Evolutionary conservation across 2,888 invertebrate genomes (phyloP), one percentile per base, ranked within the genome.

Genomic region (Apamea monoglypha): DNA sequence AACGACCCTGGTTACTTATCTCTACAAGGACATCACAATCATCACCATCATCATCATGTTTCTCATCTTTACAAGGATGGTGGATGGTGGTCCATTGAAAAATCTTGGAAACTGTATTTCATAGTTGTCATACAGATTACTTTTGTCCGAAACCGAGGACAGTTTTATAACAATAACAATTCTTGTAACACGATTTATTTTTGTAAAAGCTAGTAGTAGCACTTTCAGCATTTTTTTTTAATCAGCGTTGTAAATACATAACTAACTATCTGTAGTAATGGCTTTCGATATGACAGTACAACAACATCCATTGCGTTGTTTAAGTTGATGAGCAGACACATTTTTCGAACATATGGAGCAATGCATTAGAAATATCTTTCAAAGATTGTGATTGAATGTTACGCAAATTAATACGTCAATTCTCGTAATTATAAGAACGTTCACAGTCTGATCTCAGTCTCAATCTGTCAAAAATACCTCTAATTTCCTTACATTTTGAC

Each of bases 1-100:
- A 44, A 44, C 44, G 44, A 44, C 12, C 44, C 10, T 16, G 47
- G 16, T 47, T 47, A 47, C 16, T 47, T 47, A 47, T 47, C 2
- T 47, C 5, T n/a, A n/a, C n/a, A n/a, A n/a, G n/a, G n/a, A n/a
- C n/a, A n/a, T n/a, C n/a, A n/a, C n/a, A n/a, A n/a, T n/a, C n/a
- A n/a, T n/a, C n/a, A n/a, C n/a, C n/a, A n/a, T n/a, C n/a, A n/a
- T n/a, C n/a, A n/a, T n/a, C n/a, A n/a, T n/a, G n/a, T n/a, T n/a
- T n/a, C n/a, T n/a, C n/a, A n/a, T n/a, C n/a, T n/a, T n/a, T n/a
- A 47, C 40, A 21, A 47, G 16, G 16, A 67, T 40, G 18, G 50
- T n/a, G 14, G 44, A 68, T 36, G 18, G n/a, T 29, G 16, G 70
- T 66, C 36, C 47, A 81, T 73, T 80, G 66, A 81, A 79, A 81